Evolutionary conservation across 2,797 vertebrate genomes (phyloP).

Genomic region (Sciurus carolinensis): DNA sequence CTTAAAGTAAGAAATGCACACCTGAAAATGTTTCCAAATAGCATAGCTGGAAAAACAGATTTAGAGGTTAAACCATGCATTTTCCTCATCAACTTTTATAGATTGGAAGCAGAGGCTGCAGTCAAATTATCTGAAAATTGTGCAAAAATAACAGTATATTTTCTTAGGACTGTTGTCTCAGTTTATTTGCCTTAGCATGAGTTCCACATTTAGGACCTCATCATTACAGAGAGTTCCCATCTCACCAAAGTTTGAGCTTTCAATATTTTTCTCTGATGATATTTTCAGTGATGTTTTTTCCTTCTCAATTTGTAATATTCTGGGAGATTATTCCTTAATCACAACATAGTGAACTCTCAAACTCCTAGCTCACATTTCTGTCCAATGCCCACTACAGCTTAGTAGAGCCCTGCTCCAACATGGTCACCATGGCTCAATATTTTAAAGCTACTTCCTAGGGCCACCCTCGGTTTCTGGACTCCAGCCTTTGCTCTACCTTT

Average conservation of each 20-base stretch:
- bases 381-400: not conserved
- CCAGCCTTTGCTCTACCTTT: not conserved
- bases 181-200: not conserved
- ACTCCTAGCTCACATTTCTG: not conserved
- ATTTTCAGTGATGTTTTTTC: not conserved
- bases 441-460: not conserved
- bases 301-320: not conserved
- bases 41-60: not conserved
- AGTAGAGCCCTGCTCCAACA: not conserved
- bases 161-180: not conserved
- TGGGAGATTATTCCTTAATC: not conserved
- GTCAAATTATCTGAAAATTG: not conserved
- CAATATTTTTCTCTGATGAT: not conserved
- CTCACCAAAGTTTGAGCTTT: not conserved
- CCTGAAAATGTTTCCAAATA: constrained; percentile 58
- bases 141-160: not conserved
- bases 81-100: constrained; percentile 27
- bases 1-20: not conserved
- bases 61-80: not conserved
- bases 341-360: not conserved
- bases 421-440: not conserved
- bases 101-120: not conserved
- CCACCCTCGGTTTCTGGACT: not conserved
- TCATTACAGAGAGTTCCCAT: accelerated
- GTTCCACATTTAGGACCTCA: not conserved